Conservation (phyloP, 2,888 invertebrate species). For the Bombylius discolor region DNA sequence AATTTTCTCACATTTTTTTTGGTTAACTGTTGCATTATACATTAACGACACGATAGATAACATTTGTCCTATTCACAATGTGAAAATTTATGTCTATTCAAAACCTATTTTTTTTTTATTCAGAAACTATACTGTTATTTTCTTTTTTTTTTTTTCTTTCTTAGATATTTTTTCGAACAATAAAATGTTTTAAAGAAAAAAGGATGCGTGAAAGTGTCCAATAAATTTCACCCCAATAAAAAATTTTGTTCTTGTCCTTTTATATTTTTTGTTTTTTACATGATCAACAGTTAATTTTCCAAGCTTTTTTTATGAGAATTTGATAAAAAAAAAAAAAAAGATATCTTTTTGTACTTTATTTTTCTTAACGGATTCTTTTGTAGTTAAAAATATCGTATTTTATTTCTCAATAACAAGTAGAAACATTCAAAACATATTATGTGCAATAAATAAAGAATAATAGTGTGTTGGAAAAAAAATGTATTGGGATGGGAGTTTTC, state of each 20-base stretch:
- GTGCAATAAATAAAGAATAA: no score
- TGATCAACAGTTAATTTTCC: not conserved
- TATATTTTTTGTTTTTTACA: not conserved
- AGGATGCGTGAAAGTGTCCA: slow-evolving; percentile 9
- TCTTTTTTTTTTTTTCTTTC: not conserved
- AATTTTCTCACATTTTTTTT: not conserved
- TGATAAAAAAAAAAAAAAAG: no score
- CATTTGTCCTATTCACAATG: not conserved
- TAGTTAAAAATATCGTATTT: no score
- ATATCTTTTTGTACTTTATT: no score
- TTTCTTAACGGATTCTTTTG: no score
- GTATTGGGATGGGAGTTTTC: no score
- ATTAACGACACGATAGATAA: not conserved
- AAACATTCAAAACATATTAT: no score
- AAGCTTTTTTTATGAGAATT: no score
- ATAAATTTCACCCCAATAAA: slow-evolving; percentile 9
- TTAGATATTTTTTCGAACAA: not conserved
- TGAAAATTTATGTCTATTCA: not conserved
- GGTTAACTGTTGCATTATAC: not conserved
- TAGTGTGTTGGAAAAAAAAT: no score
- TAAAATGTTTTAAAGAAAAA: slow-evolving; percentile 1
- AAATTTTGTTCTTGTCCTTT: not conserved
- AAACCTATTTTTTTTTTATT: not conserved
- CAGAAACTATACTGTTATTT: not conserved
- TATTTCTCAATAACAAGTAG: no score